A percentile compares a stretch with the other conserved stretches of the same genome.
Evolutionary conservation across 2,113 vertebrate species (phyloP).

Genomic region (Eulemur macaco): DNA sequence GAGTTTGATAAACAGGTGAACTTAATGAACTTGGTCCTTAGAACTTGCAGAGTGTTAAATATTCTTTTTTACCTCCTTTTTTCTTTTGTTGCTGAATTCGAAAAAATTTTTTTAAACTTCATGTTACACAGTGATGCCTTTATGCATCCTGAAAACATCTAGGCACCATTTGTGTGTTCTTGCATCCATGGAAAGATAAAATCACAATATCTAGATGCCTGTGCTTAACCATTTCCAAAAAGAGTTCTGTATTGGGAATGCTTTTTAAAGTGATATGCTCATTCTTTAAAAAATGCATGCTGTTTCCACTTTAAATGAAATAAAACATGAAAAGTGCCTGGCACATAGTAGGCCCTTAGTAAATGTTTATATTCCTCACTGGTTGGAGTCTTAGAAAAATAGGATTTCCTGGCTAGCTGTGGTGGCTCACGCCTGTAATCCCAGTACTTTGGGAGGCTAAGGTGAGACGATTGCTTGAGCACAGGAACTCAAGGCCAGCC

Average conservation of each 20-base stretch:
- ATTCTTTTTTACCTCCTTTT: background rate
- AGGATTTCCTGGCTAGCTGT: background rate
- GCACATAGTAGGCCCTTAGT: background rate
- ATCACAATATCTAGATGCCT: background rate
- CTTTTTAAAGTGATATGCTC: background rate
- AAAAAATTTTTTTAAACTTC: background rate
- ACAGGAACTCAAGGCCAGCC: too few relatives aligned
- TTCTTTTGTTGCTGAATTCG: slow-evolving; percentile 34
- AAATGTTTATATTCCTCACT: slow-evolving; percentile 32
- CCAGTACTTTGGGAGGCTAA: too few relatives aligned
- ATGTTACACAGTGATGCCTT: background rate
- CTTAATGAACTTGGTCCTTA: slow-evolving; percentile 32
- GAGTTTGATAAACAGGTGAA: background rate
- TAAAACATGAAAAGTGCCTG: background rate
- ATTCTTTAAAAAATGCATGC: background rate
- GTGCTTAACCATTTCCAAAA: background rate
- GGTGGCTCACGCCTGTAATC: too few relatives aligned
- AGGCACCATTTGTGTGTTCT: slow-evolving; percentile 17
- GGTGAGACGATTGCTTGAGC: too few relatives aligned
- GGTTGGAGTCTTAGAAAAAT: background rate
- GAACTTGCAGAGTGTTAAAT: background rate
- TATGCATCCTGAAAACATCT: background rate
- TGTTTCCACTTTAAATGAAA: slow-evolving; percentile 27
- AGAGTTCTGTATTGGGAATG: background rate
- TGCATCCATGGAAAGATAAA: background rate